Base-by-base conservation (phyloP, 2,113 vertebrate species). In the Pterocles burchelli region DNA sequence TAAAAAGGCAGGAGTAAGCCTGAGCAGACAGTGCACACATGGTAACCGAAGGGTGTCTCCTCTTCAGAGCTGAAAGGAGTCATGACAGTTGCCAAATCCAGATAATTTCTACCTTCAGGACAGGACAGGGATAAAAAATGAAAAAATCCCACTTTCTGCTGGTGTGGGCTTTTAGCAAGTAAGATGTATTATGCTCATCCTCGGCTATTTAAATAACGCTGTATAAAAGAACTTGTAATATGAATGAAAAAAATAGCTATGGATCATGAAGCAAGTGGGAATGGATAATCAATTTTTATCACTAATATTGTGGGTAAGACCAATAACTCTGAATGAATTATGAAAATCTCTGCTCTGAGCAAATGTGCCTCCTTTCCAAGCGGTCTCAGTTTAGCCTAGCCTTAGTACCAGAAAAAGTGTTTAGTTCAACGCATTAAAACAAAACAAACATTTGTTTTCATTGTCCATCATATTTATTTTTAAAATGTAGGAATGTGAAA, bases 251-350 rank as follows among this genome's bases (percentile, higher is more conserved):
- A 97, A 95, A 93, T 77, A 95, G 90, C 94, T 96, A 97, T 96
- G 95, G 97, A 95, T 97, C 86, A 17, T 98, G 97, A 98, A 98
- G 97, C 93, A 97, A 98, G 96, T 90, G 96, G 96, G 97, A 98
- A 98, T 97, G 97, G 97, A 97, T 98, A 98, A 98, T 98, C 97
- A 98, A 98, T 98, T 98, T 98, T 98, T 98, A 98, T 97, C 97
- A 92, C 97, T 96, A 93, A 97, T 98, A 98, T 97, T 97, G 96
- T 96, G 89, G 84, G 96, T 90, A 97, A 96, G 93, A 93, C 95
- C 83, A 95, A 76, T 97, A 95, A 95, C 71, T 97, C 95, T 83
- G 85, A 87, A 71, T 97, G 97, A 98, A 89, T 98, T 97, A 98
- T 97, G 88, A 68, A 97, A 96, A 91, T 68, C 85, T 93, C 81